These are phyloP conservation scores for Epinotia brunnichana DNA, from an alignment of 2,888 invertebrate species.

Conservation along the genomic window DNA sequence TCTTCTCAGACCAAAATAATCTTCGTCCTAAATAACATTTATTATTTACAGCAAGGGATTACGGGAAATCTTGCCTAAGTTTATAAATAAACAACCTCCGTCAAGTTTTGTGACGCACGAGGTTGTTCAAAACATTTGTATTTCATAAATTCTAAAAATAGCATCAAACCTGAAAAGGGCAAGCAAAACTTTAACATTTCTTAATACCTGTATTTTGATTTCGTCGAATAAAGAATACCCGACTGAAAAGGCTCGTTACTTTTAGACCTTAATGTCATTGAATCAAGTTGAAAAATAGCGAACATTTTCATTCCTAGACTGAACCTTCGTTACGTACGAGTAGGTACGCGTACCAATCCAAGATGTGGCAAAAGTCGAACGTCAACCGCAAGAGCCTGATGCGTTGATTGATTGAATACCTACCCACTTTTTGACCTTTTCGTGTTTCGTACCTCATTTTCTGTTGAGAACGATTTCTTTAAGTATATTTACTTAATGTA, in stretches of 20 bases:
- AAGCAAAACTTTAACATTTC: background rate
- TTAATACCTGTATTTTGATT: background rate
- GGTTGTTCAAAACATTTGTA: slow-evolving; percentile 7
- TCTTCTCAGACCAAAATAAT: background rate
- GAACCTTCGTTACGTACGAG: background rate
- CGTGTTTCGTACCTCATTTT: slow-evolving; percentile 8
- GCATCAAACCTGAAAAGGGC: background rate
- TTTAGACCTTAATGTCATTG: no score
- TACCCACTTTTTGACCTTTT: slow-evolving; percentile 28
- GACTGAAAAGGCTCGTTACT: background rate
- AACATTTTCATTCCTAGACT: no score
- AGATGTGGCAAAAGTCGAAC: slow-evolving; percentile 21
- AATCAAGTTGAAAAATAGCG: no score
- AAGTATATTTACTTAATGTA: slow-evolving; percentile 8
- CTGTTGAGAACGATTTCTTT: background rate
- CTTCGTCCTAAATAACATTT: slow-evolving; percentile 5
- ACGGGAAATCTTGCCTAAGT: slow-evolving; percentile 10
- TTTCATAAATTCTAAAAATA: slow-evolving; percentile 1
- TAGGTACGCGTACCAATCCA: no score
- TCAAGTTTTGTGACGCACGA: slow-evolving; percentile 26
- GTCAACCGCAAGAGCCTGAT: slow-evolving; percentile 21
- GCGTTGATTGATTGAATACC: slow-evolving; percentile 24
- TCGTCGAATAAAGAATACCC: background rate
- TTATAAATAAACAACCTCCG: slow-evolving; percentile 23
- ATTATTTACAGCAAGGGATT: slow-evolving; percentile 8